These are phyloP conservation scores for Centropus bengalensis DNA, from an alignment of 2,113 vertebrate species.

Conservation along the genomic window DNA sequence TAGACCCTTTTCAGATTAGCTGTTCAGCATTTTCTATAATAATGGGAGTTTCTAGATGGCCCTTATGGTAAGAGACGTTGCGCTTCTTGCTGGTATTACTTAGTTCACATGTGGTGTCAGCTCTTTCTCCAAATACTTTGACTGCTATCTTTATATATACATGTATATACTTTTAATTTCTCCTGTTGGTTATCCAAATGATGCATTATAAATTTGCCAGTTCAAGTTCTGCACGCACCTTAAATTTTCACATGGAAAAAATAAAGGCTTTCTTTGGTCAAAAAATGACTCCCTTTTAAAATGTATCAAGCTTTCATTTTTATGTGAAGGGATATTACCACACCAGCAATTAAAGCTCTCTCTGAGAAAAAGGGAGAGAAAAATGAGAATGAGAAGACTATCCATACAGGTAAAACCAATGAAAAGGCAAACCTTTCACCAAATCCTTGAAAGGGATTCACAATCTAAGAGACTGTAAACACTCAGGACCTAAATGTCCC, in stretches of 20 bases:
- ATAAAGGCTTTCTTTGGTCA: not conserved
- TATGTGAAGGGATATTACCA: not conserved
- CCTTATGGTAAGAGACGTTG: not conserved
- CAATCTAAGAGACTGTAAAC: not conserved
- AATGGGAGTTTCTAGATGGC: not conserved
- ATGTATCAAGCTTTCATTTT: not conserved
- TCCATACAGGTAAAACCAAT: not conserved
- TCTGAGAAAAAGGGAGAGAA: not conserved
- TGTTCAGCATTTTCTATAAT: not conserved
- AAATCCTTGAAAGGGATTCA: not conserved
- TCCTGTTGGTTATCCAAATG: conserved; percentile 11
- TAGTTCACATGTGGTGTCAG: not conserved
- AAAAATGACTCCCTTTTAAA: not conserved
- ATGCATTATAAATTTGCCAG: not conserved
- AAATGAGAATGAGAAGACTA: not conserved
- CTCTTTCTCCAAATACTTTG: not conserved
- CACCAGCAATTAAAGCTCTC: not conserved
- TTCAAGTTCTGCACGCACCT: not conserved
- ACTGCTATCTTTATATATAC: not conserved
- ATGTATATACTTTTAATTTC: not conserved
- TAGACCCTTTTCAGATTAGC: not conserved
- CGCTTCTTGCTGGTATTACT: not conserved
- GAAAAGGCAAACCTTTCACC: not conserved
- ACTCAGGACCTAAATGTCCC: not conserved
- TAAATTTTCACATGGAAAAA: not conserved